A percentile compares a stretch with the other conserved stretches of the same genome.
Evolutionary conservation across 2,888 invertebrate species (phyloP).

Genomic region (Celastrina argiolus): DNA sequence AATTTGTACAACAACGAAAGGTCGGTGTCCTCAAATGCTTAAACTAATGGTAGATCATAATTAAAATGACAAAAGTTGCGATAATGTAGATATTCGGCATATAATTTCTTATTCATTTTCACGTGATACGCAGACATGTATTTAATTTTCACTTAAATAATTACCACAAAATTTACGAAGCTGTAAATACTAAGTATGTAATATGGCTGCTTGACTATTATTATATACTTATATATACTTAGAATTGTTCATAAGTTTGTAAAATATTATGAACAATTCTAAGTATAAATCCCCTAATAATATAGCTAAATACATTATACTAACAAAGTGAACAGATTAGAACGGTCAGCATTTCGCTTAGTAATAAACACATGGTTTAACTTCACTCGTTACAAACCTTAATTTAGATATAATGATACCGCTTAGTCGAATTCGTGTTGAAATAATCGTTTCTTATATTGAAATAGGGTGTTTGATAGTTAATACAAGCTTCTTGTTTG

Average conservation of each 20-base stretch:
- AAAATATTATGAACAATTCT: no score
- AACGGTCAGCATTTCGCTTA: background rate
- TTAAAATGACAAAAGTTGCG: background rate
- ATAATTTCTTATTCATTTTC: no score
- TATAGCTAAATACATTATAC: background rate
- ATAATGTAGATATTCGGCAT: no score
- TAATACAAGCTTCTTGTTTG: background rate
- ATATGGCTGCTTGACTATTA: no score
- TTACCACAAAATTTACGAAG: no score
- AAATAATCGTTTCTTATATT: background rate
- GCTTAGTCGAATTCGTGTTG: background rate
- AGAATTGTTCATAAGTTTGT: no score
- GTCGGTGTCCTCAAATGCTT: background rate
- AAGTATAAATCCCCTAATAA: no score
- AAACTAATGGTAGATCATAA: background rate
- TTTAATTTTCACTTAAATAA: no score
- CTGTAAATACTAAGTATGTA: no score
- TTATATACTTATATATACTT: no score
- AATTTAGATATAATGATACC: constrained; percentile 1
- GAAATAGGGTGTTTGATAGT: background rate
- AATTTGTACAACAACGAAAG: background rate
- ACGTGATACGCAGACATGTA: no score
- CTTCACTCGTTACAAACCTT: background rate
- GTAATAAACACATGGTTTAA: background rate
- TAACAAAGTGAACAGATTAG: background rate